Conservation (phyloP, 2,797 vertebrate species). For the Peromyscus eremicus region DNA sequence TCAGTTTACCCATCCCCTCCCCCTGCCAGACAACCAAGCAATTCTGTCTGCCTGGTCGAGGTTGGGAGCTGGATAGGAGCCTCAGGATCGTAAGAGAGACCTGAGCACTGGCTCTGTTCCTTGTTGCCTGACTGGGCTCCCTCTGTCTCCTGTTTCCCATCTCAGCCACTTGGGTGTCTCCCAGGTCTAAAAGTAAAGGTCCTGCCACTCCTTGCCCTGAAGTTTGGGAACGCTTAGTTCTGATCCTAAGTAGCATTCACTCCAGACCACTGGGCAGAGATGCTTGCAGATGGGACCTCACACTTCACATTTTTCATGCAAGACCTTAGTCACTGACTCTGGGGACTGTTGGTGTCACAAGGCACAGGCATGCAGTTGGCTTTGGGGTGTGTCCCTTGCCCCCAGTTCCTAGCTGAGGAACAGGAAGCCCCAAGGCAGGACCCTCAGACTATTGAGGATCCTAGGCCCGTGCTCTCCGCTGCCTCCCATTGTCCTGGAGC, state of each 20-base stretch:
- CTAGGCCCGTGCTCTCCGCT: constrained; percentile 41
- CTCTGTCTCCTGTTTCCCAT: neutral
- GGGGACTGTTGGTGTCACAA: neutral
- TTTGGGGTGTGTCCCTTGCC: neutral
- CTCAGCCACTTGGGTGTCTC: neutral
- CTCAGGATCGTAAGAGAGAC: neutral
- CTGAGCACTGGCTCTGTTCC: neutral
- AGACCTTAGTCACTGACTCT: neutral
- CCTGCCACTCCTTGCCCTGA: neutral
- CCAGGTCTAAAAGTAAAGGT: neutral
- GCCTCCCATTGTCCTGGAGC: constrained; percentile 72
- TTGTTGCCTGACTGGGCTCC: neutral
- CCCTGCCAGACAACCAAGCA: neutral
- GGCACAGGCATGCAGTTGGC: neutral
- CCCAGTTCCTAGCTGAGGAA: neutral
- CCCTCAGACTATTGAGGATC: neutral
- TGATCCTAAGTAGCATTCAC: neutral
- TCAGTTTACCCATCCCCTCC: neutral
- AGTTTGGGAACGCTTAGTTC: neutral
- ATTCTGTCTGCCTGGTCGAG: neutral
- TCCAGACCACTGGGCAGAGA: neutral
- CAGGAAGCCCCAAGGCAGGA: constrained; percentile 7
- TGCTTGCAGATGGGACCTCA: neutral
- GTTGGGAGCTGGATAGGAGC: neutral
- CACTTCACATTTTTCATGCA: neutral